Evolutionary conservation across 1,140 invertebrate species (phyloP), one percentile per base, ranked within the genome.

Genomic region (Magallana ariakensis): DNA sequence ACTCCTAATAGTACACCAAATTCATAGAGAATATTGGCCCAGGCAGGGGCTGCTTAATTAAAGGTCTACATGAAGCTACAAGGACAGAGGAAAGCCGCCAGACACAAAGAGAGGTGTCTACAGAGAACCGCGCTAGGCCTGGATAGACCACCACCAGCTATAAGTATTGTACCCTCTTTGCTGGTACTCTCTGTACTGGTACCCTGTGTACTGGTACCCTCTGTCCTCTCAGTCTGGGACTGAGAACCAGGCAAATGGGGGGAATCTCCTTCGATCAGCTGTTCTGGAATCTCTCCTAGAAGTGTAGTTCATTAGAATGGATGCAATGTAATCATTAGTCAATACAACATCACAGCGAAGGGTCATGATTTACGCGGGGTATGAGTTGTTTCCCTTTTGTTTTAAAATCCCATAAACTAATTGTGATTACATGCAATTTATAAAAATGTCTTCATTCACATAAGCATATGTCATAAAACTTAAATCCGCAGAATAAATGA

Each of bases 151-250:
- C 66, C 66, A 75, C 66, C 66, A 75, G 66, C 22, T 75, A 75
- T 26, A 22, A 26, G 66, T 75, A 75, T 13, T 26, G 66, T 75
- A 75, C 66, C 66, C 66, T 75, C 58, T 16, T 60, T 11, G 15
- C 6, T 60, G 58, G 58, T 60, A 60, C 58, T 11, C 58, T 46
- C 62, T 22, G 19, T 70, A 22, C 5, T 70, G 62, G 62, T 70
- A 70, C 62, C 22, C 62, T 75, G 22, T 26, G 66, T 75, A 75
- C 66, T 75, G 66, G 66, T 75, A 75, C 66, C 66, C 66, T 75
- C 22, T 75, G 22, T 75, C 22, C 19, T 75, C 66, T 75, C 66
- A 75, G 66, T 75, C 66, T 75, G 66, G 22, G 66, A 75, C 66
- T 75, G 66, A 75, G 66, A 75, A 75, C 66, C 66, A 75, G 66